Percentiles rank a stretch among this genome's conserved stretches.
Evolutionary conservation across 2,888 invertebrate species (phyloP).

Genomic region (Agrenia bidenticulata): DNA sequence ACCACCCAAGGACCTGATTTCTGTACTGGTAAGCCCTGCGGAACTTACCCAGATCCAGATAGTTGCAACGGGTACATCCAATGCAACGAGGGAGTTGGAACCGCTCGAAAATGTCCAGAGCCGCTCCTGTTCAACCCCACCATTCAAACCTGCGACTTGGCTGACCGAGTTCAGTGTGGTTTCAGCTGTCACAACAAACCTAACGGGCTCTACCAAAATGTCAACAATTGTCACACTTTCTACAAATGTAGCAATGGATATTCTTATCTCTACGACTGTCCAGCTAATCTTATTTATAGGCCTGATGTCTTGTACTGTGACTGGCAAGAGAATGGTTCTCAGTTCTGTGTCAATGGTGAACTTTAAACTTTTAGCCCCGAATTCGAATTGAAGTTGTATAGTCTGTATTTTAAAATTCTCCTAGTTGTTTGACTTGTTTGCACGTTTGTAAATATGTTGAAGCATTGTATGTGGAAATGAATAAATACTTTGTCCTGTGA

Average conservation of each 20-base stretch:
- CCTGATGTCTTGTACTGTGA: slow-evolving; percentile 11
- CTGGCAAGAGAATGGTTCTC: slow-evolving; percentile 5
- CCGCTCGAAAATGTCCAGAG: slow-evolving; percentile 3
- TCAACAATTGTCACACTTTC: slow-evolving; percentile 38
- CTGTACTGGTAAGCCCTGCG: slow-evolving; percentile 4
- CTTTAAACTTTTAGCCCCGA: too few species aligned
- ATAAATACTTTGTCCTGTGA: too few species aligned
- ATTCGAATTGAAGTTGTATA: too few species aligned
- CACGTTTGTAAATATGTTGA: too few species aligned
- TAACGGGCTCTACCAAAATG: slow-evolving; percentile 14
- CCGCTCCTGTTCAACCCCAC: neutral
- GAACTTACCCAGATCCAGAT: slow-evolving; percentile 3
- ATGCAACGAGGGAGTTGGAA: slow-evolving; percentile 4
- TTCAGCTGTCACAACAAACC: slow-evolving; percentile 11
- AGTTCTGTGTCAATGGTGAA: slow-evolving; percentile 18
- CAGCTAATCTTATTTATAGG: slow-evolving; percentile 32
- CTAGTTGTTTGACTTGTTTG: too few species aligned
- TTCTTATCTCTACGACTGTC: slow-evolving; percentile 32
- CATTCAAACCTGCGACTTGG: neutral
- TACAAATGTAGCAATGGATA: slow-evolving; percentile 12
- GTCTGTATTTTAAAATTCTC: too few species aligned
- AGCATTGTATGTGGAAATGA: too few species aligned
- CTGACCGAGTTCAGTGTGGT: slow-evolving; percentile 8
- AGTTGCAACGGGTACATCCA: neutral
- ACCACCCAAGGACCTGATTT: slow-evolving; percentile 3